phyloP scores from a whole-genome alignment of 2,113 vertebrate genomes.

The Anser cygnoides region DNA sequence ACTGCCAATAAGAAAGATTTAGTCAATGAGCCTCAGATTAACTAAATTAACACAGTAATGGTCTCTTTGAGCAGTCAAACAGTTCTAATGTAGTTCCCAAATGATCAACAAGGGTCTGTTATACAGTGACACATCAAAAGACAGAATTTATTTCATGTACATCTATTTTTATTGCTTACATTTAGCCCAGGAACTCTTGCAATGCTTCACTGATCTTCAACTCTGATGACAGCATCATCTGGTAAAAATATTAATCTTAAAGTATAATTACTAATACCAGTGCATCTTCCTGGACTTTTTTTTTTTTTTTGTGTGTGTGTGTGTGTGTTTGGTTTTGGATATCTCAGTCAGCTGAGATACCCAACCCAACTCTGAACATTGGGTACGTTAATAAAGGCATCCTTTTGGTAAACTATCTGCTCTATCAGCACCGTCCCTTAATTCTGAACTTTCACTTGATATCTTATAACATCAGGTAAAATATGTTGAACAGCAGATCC shows the following conservation, averaged over 20 bases:
- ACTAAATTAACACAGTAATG: constrained; percentile 50
- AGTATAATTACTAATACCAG: neutral
- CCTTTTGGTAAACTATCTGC: neutral
- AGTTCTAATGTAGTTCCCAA: neutral
- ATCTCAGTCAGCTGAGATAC: too few relatives aligned
- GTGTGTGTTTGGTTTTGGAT: neutral
- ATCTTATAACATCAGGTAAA: neutral
- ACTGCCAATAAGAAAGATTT: constrained; percentile 15
- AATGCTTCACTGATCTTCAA: constrained; percentile 52
- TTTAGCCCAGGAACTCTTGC: constrained; percentile 9
- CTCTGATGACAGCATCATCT: constrained; percentile 10
- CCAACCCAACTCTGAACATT: neutral
- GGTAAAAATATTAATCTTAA: neutral
- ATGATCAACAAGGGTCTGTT: neutral
- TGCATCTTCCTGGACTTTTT: neutral
- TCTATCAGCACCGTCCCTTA: neutral
- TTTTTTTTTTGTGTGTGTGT: neutral
- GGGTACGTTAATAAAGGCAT: neutral
- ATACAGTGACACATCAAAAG: neutral
- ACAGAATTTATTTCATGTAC: neutral
- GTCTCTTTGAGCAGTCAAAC: neutral
- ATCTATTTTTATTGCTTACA: constrained; percentile 21
- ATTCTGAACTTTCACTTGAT: neutral
- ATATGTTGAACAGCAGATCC: neutral
- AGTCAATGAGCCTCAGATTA: constrained; percentile 31